Base-by-base conservation (phyloP, 2,797 vertebrate species). In the Ctenochaetus hawaiiensis region DNA sequence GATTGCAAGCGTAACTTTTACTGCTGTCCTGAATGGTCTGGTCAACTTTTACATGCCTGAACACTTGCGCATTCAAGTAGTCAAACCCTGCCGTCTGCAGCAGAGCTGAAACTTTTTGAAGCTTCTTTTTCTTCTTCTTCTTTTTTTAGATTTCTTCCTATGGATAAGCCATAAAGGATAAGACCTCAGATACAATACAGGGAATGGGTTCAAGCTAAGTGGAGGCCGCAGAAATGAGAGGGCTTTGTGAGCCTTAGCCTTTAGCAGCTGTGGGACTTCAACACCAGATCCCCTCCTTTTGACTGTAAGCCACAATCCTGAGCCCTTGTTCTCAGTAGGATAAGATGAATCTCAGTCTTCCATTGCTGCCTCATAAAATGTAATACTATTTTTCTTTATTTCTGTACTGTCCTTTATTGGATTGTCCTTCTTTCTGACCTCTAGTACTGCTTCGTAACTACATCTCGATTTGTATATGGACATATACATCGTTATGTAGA, bases 201-300 rank as follows among this genome's bases (percentile, higher is more conserved):
- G 58, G 34, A 43, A 61, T 22, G 57, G 53, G 70, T 79, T 51
- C 54, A 61, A 79, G 69, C 67, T 61, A 57, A 68, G 41, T 65
- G 4, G 71, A 72, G 58, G 76, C 43, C 75, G 75, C 57, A 75
- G 75, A 86, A 90, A 87, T 75, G 54, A 72, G 45, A 81, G 75
- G 66, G 68, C 81, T 84, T 87, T 85, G 61, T 78, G 69, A 77
- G 59, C 68, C 51, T 70, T 54, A 75, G 85, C 79, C 78, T 57
- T 75, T 41, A 66, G 78, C 60, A 79, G 74, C 77, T 53, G 2
- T 71, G 80, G 80, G 87, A 84, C 71, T 80, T 56, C 20, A 73
- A 70, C 56, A 68, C 26, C 61, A 82, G 58, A 85, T 83, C 78
- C 66, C 59, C 56, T 7, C 56, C 41, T 60, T 75, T 85, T 87